phyloP scores from a whole-genome alignment of 1,140 invertebrate genomes.

The Octopus bimaculoides region DNA sequence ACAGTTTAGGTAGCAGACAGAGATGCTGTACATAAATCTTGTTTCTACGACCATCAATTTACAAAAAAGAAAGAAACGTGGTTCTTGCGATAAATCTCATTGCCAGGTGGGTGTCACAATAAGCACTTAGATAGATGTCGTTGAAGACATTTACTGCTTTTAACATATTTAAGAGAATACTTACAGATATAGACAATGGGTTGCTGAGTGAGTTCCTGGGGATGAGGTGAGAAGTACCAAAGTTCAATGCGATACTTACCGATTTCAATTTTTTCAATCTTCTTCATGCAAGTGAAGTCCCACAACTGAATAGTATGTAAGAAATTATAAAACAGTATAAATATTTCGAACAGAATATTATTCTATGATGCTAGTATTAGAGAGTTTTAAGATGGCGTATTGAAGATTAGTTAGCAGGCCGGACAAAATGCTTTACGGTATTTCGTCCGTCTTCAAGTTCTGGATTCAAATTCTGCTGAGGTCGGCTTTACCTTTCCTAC shows the following conservation, averaged over 20 bases:
- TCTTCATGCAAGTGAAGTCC: slow-evolving; percentile 90
- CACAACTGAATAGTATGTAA: too few relatives aligned
- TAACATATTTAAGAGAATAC: slow-evolving; percentile 97
- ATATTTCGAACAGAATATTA: too few relatives aligned
- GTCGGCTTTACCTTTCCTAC: too few relatives aligned
- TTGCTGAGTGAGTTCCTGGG: slow-evolving; percentile 89
- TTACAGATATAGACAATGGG: slow-evolving; percentile 97
- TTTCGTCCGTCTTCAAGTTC: too few relatives aligned
- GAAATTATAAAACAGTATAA: too few relatives aligned
- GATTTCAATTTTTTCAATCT: slow-evolving; percentile 94
- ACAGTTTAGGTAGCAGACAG: slow-evolving; percentile 95
- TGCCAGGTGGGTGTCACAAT: slow-evolving; percentile 93
- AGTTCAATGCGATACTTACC: slow-evolving; percentile 88
- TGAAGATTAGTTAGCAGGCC: too few relatives aligned
- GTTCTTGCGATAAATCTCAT: slow-evolving; percentile 96
- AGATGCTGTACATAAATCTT: slow-evolving; percentile 97
- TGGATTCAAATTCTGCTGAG: too few relatives aligned
- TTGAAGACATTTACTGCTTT: slow-evolving; percentile 91
- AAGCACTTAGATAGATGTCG: slow-evolving; percentile 91
- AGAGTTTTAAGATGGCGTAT: too few relatives aligned
- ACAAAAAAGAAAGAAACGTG: slow-evolving; percentile 98
- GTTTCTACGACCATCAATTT: slow-evolving; percentile 98
- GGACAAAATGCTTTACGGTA: too few relatives aligned
- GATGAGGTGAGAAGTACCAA: slow-evolving; percentile 99
- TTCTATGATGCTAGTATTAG: too few relatives aligned